Conservation (phyloP, 2,113 vertebrate species). For the Brachypodius melanocephalos region DNA sequence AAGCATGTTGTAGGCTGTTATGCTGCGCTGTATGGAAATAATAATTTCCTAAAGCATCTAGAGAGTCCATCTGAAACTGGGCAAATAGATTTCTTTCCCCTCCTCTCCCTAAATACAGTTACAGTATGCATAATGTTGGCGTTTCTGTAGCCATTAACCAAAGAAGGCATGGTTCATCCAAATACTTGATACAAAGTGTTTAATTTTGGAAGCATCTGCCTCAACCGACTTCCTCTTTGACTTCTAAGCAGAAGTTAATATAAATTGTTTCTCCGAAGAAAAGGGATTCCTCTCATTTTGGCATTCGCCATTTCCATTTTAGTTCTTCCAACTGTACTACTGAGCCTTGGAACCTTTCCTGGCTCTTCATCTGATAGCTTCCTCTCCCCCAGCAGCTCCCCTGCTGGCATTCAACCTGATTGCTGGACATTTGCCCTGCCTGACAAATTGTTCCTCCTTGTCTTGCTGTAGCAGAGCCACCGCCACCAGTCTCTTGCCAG, state of each 20-base stretch:
- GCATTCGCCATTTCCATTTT: conserved; percentile 12
- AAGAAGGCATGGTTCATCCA: neutral
- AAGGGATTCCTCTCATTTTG: neutral
- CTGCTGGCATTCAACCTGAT: conserved; percentile 2
- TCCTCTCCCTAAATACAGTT: neutral
- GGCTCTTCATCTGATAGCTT: conserved; percentile 37
- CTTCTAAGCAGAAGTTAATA: neutral
- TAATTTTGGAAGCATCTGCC: conserved; percentile 14
- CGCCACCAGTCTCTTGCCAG: rapidly evolving
- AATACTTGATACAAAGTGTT: neutral
- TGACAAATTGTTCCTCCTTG: neutral
- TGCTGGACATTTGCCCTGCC: conserved; percentile 29
- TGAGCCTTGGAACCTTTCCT: conserved; percentile 34
- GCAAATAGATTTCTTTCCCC: neutral
- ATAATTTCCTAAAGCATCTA: neutral
- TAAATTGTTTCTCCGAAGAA: neutral
- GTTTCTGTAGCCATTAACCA: neutral
- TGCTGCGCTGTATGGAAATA: neutral
- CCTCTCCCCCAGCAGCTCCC: neutral
- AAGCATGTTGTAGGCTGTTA: neutral
- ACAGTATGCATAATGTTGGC: neutral
- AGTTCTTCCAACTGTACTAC: neutral
- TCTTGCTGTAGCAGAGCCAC: neutral
- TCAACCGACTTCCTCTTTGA: neutral
- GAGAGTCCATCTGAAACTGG: neutral